Evolutionary conservation across 2,797 vertebrate genomes (phyloP), one percentile per base, ranked within the genome.

Genomic region (Platalea minor): DNA sequence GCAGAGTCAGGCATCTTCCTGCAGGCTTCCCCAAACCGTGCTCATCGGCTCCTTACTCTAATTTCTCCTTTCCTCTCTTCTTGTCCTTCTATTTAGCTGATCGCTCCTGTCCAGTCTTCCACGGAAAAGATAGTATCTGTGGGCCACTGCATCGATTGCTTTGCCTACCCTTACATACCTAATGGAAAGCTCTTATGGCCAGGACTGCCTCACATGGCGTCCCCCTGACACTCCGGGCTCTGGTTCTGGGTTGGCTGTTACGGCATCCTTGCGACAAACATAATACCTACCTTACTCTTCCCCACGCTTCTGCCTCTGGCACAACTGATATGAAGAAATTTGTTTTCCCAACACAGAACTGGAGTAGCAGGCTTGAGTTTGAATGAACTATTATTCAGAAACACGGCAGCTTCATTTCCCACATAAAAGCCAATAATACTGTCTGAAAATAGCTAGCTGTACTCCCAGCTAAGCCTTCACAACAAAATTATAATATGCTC

Each of bases 331-430:
- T 48, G 63, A 91, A 89, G 75, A 90, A 94, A 95, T 81, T 39
- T 85, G 59, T 64, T 96, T 88, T 93, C 56, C 33, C 63, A 87
- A 57, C 1, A 5, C 29, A 92, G 69, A 95, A 96, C 92, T 86
- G 90, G 89, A 96, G 76, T 48, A 91, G 81, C 91, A 93, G 56
- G 91, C 75, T 95, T 5, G 3, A 57, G 50, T 82, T 73, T 65
- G 54, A 92, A 93, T 39, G 78, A 60, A 29, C 56, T 87, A 88
- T 65, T 87, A 88, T 65, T 93, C 91, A 96, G 74, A 96, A 93
- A 96, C 8, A 9, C 16, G 43, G 64, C 54, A 41, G 83, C 74
- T 91, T 79, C 37, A 78, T 83, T 90, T 95, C 60, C 83, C 64
- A 67, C 74, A 89, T 75, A 94, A 97, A 96, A 83, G 83, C 21